Percentiles rank a stretch among this genome's conserved stretches.
Evolutionary conservation across 2,113 vertebrate species (phyloP).

Genomic region (Rissa tridactyla): DNA sequence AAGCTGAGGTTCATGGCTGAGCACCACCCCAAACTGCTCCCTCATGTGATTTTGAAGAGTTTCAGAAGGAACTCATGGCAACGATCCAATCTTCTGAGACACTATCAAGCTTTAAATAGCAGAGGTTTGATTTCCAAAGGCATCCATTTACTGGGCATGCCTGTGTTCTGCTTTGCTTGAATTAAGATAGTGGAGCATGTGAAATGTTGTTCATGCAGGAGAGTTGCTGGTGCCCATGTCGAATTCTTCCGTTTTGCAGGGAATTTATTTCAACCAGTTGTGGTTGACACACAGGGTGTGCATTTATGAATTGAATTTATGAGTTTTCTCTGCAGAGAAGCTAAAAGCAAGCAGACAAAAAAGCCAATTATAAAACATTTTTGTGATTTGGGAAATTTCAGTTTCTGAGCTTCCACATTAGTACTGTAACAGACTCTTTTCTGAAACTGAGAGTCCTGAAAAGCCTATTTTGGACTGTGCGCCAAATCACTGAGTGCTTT

Average conservation of each 20-base stretch:
- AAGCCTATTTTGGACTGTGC: neutral
- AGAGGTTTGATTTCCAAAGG: neutral
- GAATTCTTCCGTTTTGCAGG: neutral
- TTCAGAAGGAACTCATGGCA: neutral
- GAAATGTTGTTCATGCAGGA: neutral
- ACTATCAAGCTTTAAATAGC: neutral
- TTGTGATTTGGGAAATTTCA: neutral
- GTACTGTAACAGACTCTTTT: neutral
- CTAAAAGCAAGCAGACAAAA: neutral
- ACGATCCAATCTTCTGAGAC: neutral
- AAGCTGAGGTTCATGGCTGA: neutral
- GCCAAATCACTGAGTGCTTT: neutral
- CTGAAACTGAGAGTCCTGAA: neutral
- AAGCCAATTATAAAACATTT: neutral
- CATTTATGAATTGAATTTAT: neutral
- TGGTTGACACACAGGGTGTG: neutral
- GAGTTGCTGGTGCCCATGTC: neutral
- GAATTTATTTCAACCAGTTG: neutral
- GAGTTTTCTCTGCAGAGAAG: neutral
- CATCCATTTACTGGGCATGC: neutral
- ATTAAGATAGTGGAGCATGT: neutral
- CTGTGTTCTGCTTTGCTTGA: neutral
- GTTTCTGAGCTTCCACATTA: neutral
- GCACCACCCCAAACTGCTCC: neutral
- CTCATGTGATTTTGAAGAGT: neutral